Base-by-base conservation (phyloP, 2,888 invertebrate genomes). In the Chromoteleia sp. region DNA sequence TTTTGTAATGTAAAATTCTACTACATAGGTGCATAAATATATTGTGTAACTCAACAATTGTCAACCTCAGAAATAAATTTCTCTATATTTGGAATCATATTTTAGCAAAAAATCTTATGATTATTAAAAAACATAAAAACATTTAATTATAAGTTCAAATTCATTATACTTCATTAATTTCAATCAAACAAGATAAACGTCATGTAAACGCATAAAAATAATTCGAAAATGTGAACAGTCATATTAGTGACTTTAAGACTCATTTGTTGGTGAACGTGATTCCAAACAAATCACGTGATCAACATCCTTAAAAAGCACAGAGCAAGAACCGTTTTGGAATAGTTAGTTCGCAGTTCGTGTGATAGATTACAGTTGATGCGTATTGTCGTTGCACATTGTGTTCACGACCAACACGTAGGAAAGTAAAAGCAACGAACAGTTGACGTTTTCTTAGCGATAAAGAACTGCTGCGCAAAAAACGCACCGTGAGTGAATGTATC, bases 311-410 rank as follows among this genome's bases (percentile, higher is more conserved):
- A 63, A 63, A 73, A 63, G 73, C 54, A 45, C 43, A 10, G 7
- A 36, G 10, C 63, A 54, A 54, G 21, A 33, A 45, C 56, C 43
- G 21, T 54, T 19, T 43, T 30, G 33, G 6, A 54, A 52, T 73
- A 50, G 61, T 61, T 73, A 73, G 63, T 73, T 73, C 73, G 6
- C 43, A 8, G 52, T 54, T 43, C 8, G 30, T 33, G 17, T 19
- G 41, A 14, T 36, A 33, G 54, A 19, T 30, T 25, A 10, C 19
- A 45, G 39, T 21, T 50, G 52, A 4, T 39, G 54, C 43, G 73
- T 54, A 54, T 43, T 30, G 48, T 2, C 14, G 2, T 10, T 39
- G 33, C 29, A 29, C 25, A 19, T 52, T 73, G 41, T 61, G 29
- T 14, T 54, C 3, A 2, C 36, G 36, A 61, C 50, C 30, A 45